Percentiles rank a stretch among this genome's conserved stretches.
These are phyloP conservation scores for Hylyphantes graminicola DNA, from an alignment of 1,140 invertebrate genomes.

Conservation along the genomic window DNA sequence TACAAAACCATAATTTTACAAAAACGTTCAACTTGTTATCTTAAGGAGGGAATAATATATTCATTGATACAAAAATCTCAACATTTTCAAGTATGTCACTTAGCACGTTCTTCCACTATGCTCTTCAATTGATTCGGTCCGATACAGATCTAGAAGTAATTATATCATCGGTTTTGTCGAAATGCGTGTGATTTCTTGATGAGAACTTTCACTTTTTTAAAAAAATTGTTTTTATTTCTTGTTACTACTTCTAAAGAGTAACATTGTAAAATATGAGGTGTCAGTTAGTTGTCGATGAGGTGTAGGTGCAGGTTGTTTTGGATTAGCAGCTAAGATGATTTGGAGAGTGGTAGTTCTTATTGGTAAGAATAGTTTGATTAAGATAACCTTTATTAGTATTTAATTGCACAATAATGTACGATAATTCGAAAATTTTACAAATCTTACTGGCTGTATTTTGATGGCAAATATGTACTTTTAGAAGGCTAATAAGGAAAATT, in stretches of 20 bases:
- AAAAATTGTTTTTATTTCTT: neutral
- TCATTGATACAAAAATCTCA: too few species aligned
- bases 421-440: too few species aligned
- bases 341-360: neutral
- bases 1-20: too few species aligned
- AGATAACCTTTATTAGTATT: too few species aligned
- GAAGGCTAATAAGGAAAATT: too few species aligned
- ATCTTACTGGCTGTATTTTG: too few species aligned
- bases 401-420: too few species aligned
- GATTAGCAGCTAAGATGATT: neutral
- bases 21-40: too few species aligned
- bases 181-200: slow-evolving; percentile 2
- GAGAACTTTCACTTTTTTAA: slow-evolving; percentile 8
- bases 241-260: neutral
- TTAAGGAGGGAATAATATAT: too few species aligned
- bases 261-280: neutral
- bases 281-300: neutral
- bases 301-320: neutral
- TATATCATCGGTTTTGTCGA: neutral
- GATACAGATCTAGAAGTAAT: slow-evolving; percentile 10
- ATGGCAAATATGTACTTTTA: too few species aligned
- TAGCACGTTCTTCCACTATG: too few species aligned
- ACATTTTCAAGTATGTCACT: too few species aligned
- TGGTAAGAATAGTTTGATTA: neutral
- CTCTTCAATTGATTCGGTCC: slow-evolving; percentile 12